Evolutionary conservation across 2,888 invertebrate species (phyloP).

Genomic region (Andricus curvator): DNA sequence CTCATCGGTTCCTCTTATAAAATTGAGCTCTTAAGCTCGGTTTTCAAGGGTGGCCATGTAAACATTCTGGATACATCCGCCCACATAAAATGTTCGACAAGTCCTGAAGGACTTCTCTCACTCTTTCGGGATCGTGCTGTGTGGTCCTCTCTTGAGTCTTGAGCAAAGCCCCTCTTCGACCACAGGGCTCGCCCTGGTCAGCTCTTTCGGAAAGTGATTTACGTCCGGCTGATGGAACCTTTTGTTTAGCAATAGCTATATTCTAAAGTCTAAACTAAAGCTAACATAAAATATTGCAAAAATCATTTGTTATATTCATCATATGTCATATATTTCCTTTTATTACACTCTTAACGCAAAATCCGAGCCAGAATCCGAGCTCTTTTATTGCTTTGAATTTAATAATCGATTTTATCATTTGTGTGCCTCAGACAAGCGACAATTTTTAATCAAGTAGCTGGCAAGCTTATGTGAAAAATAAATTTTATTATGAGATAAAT

Average conservation of each 20-base stretch:
- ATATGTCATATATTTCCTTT: not conserved
- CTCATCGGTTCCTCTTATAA: not conserved
- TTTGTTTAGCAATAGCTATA: slow-evolving; percentile 64
- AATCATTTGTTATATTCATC: not conserved
- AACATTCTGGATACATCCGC: slow-evolving; percentile 59
- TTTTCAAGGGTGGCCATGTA: slow-evolving; percentile 59
- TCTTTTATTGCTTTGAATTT: not conserved
- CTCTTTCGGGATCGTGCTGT: slow-evolving; percentile 62
- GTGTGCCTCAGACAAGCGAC: not conserved
- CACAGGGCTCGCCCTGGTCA: slow-evolving; percentile 47
- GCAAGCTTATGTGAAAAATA: not conserved
- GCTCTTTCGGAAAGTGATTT: slow-evolving; percentile 64
- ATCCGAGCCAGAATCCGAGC: not conserved
- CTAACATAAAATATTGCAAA: slow-evolving; percentile 8
- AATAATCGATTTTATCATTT: not conserved
- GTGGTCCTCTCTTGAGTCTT: slow-evolving; percentile 62
- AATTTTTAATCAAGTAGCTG: not conserved
- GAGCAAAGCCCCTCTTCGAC: slow-evolving; percentile 46
- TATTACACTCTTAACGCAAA: no score
- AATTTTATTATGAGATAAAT: not conserved
- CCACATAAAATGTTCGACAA: slow-evolving; percentile 46
- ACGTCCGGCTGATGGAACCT: slow-evolving; percentile 65
- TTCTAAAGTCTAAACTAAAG: not conserved
- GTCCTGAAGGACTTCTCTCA: slow-evolving; percentile 42
- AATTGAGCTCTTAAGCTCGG: slow-evolving; percentile 61